Evolutionary conservation across 1,140 invertebrate species (phyloP).

Genomic region (Coenobita brevimanus): DNA sequence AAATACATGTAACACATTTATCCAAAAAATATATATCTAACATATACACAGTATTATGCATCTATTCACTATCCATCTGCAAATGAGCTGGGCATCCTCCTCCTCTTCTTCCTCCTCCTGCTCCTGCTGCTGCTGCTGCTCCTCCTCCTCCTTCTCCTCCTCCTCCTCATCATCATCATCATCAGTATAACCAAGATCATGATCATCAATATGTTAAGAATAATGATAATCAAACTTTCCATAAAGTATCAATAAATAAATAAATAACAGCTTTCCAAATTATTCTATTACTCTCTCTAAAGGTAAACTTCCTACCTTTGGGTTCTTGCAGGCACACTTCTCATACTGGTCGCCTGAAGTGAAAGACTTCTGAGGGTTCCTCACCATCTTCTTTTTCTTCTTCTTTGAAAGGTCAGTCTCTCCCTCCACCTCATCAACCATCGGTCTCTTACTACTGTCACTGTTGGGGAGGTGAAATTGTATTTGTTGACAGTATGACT

Average conservation of each 20-base stretch:
- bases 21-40: no score
- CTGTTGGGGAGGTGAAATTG: no score
- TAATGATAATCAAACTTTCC: neutral
- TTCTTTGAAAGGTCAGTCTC: constrained; percentile 48
- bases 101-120: no score
- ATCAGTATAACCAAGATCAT: no score
- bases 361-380: constrained; percentile 52
- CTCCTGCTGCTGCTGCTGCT: neutral
- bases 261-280: no score
- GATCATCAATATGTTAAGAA: neutral
- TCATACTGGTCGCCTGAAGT: constrained; percentile 27
- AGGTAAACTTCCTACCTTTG: constrained; percentile 10
- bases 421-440: constrained; percentile 33
- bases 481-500: no score
- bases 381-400: constrained; percentile 58
- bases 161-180: no score
- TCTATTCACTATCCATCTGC: no score
- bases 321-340: constrained; percentile 46
- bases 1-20: no score
- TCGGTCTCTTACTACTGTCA: constrained; percentile 35
- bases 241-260: neutral
- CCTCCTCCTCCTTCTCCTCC: neutral
- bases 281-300: no score
- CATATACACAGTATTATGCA: no score
- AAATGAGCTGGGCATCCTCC: no score